Percentiles rank a stretch among this genome's conserved stretches.
Conservation (phyloP, 2,888 invertebrate genomes). For the Adineta ricciae region DNA sequence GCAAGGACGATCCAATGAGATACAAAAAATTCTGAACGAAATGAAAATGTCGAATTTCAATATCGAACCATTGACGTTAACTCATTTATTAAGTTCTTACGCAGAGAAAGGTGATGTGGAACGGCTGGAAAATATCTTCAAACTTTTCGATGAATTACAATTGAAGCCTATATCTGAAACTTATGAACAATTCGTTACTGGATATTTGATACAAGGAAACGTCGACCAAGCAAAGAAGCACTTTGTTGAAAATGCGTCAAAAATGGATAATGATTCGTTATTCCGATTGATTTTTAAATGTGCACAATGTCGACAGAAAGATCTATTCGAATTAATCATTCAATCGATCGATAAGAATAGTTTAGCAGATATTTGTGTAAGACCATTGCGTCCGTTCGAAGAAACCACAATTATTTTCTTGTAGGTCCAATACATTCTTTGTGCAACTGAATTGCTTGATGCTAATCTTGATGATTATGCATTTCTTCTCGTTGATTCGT, state of each 20-base stretch:
- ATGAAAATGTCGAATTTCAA: not conserved
- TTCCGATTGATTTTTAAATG: not conserved
- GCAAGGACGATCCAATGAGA: constrained; percentile 1
- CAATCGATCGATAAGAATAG: not conserved
- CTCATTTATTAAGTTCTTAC: not conserved
- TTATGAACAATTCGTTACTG: constrained; percentile 4
- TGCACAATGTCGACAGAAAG: not conserved
- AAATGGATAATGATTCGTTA: constrained; percentile 19
- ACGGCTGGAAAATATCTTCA: not conserved
- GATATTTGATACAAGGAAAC: not conserved
- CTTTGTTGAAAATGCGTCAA: not conserved
- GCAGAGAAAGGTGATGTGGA: not conserved
- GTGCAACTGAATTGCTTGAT: not conserved
- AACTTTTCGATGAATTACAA: not conserved
- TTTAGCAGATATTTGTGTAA: constrained; percentile 6
- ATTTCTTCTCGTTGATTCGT: not conserved
- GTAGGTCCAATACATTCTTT: not conserved
- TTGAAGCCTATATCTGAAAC: constrained; percentile 11
- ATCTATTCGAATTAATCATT: not conserved
- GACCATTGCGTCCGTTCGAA: too few relatives aligned
- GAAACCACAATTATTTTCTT: too few relatives aligned
- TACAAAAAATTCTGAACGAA: not conserved
- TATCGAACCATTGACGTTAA: constrained; percentile 14
- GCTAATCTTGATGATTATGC: constrained; percentile 6
- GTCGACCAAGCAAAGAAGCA: not conserved